phyloP scores from a whole-genome alignment of 2,797 vertebrate species.

The Paratrypauchen microcephalus region DNA sequence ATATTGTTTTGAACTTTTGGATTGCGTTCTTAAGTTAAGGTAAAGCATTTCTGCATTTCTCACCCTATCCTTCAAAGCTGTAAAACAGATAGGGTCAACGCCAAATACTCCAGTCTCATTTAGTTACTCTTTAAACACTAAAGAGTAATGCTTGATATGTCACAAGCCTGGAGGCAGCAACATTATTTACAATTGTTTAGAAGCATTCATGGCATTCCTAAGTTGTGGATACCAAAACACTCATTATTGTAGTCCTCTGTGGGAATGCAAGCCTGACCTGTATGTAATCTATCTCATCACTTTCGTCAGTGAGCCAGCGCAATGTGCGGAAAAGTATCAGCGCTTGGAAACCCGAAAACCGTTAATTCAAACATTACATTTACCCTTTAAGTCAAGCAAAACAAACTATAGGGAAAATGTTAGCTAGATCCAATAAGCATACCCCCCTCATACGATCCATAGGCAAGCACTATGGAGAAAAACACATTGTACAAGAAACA shows the following conservation, averaged over 20 bases:
- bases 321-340: conserved; percentile 30
- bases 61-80: conserved; percentile 23
- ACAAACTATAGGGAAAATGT: conserved; percentile 51
- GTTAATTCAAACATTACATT: conserved; percentile 43
- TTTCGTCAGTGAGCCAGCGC: conserved; percentile 26
- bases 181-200: conserved; percentile 61
- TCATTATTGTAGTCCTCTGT: conserved; percentile 46
- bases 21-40: conserved; percentile 34
- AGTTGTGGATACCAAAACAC: conserved; percentile 45
- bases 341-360: conserved; percentile 32
- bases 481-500: conserved; percentile 48
- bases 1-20: conserved; percentile 54
- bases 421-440: conserved; percentile 48
- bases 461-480: conserved; percentile 28
- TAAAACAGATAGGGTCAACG: conserved; percentile 23
- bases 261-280: conserved; percentile 39
- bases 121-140: conserved; percentile 8
- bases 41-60: conserved; percentile 24
- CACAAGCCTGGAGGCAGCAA: conserved; percentile 43
- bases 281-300: conserved; percentile 46
- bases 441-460: conserved; percentile 29
- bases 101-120: conserved; percentile 7
- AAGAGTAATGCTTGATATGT: conserved; percentile 39
- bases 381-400: conserved; percentile 34
- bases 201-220: conserved; percentile 58